phyloP scores from a whole-genome alignment of 1,140 invertebrate genomes.

The Stegodyphus dumicola region DNA sequence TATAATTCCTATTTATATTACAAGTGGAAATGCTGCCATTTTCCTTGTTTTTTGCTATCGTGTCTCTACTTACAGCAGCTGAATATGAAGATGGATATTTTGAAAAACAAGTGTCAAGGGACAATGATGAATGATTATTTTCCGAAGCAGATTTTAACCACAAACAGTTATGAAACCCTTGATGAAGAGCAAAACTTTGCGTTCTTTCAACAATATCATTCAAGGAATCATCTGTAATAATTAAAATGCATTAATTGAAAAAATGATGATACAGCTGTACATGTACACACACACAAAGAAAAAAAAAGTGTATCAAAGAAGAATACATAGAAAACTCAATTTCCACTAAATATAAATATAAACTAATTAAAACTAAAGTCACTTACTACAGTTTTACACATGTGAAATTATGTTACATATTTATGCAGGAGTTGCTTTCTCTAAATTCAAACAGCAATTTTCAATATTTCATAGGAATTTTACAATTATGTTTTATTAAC shows the following conservation, averaged over 20 bases:
- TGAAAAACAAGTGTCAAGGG: conserved; percentile 1
- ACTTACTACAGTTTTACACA: too few species aligned
- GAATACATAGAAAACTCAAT: too few species aligned
- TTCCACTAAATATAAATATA: too few species aligned
- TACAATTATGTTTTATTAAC: neutral
- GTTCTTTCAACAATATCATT: conserved; percentile 40
- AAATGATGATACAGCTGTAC: too few species aligned
- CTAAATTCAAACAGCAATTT: too few species aligned
- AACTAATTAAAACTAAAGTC: too few species aligned
- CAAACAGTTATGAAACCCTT: conserved; percentile 36
- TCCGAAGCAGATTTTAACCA: conserved; percentile 33
- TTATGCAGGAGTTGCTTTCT: too few species aligned
- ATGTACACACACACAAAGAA: too few species aligned
- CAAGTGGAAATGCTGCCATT: neutral
- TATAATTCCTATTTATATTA: conserved; percentile 20
- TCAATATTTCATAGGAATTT: neutral
- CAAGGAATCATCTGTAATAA: conserved; percentile 52
- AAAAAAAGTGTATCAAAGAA: too few species aligned
- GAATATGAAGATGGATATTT: conserved; percentile 49
- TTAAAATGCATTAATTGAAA: too few species aligned
- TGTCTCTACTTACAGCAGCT: conserved; percentile 38
- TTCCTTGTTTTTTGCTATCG: neutral
- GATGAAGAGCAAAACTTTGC: conserved; percentile 48
- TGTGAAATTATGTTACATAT: too few species aligned
- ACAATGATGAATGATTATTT: neutral